These are phyloP conservation scores for Ara ararauna DNA, from an alignment of 2,797 vertebrate genomes.

Conservation along the genomic window DNA sequence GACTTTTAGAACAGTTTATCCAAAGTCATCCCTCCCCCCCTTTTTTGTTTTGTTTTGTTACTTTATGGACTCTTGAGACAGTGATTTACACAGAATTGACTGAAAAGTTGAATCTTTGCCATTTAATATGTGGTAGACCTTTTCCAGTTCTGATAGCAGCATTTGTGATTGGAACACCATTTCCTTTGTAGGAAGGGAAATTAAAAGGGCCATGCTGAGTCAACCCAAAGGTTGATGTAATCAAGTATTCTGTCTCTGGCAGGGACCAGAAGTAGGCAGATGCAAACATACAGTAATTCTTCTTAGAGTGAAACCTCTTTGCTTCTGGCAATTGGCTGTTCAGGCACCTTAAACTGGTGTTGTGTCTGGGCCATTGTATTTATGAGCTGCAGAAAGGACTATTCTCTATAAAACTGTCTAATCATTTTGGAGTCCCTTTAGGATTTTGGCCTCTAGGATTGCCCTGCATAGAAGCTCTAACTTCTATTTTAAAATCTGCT, in stretches of 20 bases:
- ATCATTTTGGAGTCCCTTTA: neutral
- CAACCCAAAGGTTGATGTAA: neutral
- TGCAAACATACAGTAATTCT: neutral
- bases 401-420: neutral
- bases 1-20: neutral
- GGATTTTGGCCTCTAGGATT: neutral
- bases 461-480: neutral
- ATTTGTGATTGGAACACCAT: neutral
- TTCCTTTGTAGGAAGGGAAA: neutral
- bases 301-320: neutral
- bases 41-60: neutral
- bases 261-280: conserved; percentile 18
- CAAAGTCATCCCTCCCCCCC: neutral
- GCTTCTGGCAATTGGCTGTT: neutral
- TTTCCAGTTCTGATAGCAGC: neutral
- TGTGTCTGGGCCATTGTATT: neutral
- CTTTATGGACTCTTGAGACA: neutral
- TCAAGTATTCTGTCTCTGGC: neutral
- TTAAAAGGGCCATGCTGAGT: neutral
- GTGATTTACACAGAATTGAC: neutral
- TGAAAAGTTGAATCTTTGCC: neutral
- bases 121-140: neutral
- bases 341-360: neutral
- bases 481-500: neutral
- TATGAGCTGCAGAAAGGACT: neutral